These are phyloP conservation scores for Aphelenchoides besseyi DNA, from an alignment of 1,140 invertebrate genomes.

Conservation along the genomic window DNA sequence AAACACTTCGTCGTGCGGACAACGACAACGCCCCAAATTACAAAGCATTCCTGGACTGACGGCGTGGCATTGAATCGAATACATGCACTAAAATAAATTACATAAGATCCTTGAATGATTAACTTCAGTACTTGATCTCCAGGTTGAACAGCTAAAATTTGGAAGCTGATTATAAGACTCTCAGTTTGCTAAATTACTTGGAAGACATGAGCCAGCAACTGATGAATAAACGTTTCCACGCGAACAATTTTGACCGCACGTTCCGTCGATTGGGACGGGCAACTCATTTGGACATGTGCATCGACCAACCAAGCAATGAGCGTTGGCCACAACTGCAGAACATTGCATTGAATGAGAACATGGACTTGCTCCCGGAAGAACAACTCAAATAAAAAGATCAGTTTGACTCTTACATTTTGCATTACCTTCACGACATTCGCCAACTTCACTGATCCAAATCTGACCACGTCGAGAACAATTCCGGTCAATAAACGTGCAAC, in stretches of 20 bases:
- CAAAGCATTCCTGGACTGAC: constrained; percentile 56
- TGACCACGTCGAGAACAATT: constrained; percentile 52
- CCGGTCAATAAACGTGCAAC: constrained; percentile 54
- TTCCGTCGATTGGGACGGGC: constrained; percentile 58
- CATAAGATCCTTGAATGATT: not conserved
- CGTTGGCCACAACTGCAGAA: constrained; percentile 53
- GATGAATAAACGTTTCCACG: constrained; percentile 48
- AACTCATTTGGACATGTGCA: constrained; percentile 52
- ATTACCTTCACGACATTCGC: constrained; percentile 59
- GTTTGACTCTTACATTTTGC: not conserved
- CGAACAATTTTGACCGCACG: constrained; percentile 53
- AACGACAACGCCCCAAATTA: constrained; percentile 46
- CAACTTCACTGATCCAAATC: constrained; percentile 60
- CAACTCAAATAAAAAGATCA: constrained; percentile 43
- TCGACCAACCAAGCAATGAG: constrained; percentile 51
- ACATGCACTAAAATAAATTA: constrained; percentile 48
- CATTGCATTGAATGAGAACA: constrained; percentile 60
- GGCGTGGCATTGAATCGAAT: constrained; percentile 61
- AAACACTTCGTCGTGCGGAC: constrained; percentile 39
- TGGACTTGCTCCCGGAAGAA: constrained; percentile 50
- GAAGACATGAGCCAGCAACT: constrained; percentile 56
- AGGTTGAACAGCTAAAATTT: constrained; percentile 24
- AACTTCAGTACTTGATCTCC: not conserved
- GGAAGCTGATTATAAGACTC: not conserved
- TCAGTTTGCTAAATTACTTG: constrained; percentile 41